Evolutionary conservation across 2,888 invertebrate genomes (phyloP).

Genomic region (Proisotoma minuta): DNA sequence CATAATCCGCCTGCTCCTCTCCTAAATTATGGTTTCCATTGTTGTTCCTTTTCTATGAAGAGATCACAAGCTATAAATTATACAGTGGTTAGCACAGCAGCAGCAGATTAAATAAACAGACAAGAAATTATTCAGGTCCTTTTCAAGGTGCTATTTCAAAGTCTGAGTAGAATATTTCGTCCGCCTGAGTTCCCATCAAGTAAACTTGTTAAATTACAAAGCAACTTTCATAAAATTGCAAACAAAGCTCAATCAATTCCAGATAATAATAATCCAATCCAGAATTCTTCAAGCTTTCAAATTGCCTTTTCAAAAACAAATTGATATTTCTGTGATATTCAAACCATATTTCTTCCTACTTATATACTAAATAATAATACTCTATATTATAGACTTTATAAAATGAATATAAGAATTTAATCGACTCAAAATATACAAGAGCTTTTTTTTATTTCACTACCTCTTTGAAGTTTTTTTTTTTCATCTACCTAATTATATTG

Average conservation of each 20-base stretch:
- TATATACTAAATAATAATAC: no score
- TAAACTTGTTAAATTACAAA: background rate
- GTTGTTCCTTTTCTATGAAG: background rate
- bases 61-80: background rate
- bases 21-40: background rate
- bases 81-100: background rate
- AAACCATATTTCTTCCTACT: no score
- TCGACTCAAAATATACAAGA: no score
- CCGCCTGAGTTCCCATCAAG: background rate
- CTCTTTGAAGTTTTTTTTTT: no score
- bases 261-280: background rate
- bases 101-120: background rate
- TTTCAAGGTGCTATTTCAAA: background rate
- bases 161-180: background rate
- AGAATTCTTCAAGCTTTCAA: conserved; percentile 4
- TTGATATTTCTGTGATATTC: no score
- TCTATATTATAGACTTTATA: no score
- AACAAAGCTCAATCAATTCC: background rate
- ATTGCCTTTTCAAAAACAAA: no score
- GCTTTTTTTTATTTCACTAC: no score
- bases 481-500: no score
- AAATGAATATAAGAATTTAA: no score
- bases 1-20: background rate
- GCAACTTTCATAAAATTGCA: background rate
- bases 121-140: no score